Evolutionary conservation across 1,140 invertebrate species (phyloP), one percentile per base, ranked within the genome.

Genomic region (Antheraea mylitta): DNA sequence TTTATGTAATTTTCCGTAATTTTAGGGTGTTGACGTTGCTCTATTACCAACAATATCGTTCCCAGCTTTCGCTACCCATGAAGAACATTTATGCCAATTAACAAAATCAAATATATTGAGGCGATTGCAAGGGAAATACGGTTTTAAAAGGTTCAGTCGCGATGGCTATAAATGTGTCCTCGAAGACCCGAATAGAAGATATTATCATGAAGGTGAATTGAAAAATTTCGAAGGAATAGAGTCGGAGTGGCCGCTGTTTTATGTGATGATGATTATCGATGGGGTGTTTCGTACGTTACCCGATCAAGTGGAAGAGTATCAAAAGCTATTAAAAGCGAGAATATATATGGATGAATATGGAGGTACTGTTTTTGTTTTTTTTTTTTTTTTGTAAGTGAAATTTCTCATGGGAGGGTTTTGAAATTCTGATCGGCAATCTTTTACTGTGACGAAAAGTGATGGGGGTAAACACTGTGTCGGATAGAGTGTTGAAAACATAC

Each of bases 241-340:
- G 93, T 98, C 97, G 83, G 98, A 99, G 92, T 99, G 99, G 98
- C 99, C 99, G 0, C 86, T 99, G 13, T 99, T 99, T 93, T 99
- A 96, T 83, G 95, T 98, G 22, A 97, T 97, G 85, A 97, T 99
- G 95, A 97, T 99, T 38, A 98, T 99, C 74, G 98, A 99, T 91
- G 97, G 98, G 70, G 96, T 98, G 73, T 98, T 97, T 79, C 96
- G 96, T 82, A 95, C 96, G 18, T 92, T 98, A 71, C 96, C 97
- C n/a, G 96, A 98, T 61, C 97, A 99, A 93, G 96, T 98, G 18
- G 96, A 98, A 72, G 96, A 98, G 82, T 99, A 99, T 92, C 96
- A 98, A 85, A 95, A 95, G 75, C 93, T 98, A 72, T 89, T 99
- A 18, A 96, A 97, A 79, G 92, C 94, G 19, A 93, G 96, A 80